Evolutionary conservation across 2,113 vertebrate species (phyloP).

Genomic region (Mustela lutreola): DNA sequence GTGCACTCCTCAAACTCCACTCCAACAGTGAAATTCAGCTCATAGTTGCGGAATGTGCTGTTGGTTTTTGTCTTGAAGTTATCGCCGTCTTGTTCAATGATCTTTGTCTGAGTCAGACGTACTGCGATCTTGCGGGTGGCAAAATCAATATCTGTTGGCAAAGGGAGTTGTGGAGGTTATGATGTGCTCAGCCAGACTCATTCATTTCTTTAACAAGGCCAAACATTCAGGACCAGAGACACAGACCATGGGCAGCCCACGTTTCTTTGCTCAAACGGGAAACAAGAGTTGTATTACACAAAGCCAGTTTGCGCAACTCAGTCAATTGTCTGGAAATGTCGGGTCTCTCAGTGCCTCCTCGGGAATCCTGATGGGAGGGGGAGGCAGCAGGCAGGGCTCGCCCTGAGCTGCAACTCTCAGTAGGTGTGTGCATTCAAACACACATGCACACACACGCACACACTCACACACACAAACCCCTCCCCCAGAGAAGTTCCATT

Average conservation of each 20-base stretch:
- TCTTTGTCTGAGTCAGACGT: slow-evolving; percentile 94
- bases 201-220: slow-evolving; percentile 72
- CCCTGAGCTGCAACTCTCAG: not conserved
- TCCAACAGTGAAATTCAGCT: slow-evolving; percentile 93
- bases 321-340: not conserved
- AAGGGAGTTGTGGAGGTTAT: slow-evolving; percentile 57
- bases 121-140: slow-evolving; percentile 96
- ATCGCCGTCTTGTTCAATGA: slow-evolving; percentile 93
- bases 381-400: not conserved
- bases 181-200: slow-evolving; percentile 15
- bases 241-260: not conserved
- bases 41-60: slow-evolving; percentile 97
- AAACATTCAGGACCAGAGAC: not conserved
- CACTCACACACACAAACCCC: not conserved
- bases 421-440: rapidly evolving
- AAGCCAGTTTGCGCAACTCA: not conserved
- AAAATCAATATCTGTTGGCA: slow-evolving; percentile 95
- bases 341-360: not conserved
- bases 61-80: slow-evolving; percentile 95
- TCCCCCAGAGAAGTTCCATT: not conserved
- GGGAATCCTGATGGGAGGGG: not conserved
- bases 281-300: not conserved
- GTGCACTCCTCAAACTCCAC: slow-evolving; percentile 96
- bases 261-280: not conserved
- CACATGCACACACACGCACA: not conserved